Base-by-base conservation (phyloP, 2,113 vertebrate genomes). In the Anthoscopus minutus region DNA sequence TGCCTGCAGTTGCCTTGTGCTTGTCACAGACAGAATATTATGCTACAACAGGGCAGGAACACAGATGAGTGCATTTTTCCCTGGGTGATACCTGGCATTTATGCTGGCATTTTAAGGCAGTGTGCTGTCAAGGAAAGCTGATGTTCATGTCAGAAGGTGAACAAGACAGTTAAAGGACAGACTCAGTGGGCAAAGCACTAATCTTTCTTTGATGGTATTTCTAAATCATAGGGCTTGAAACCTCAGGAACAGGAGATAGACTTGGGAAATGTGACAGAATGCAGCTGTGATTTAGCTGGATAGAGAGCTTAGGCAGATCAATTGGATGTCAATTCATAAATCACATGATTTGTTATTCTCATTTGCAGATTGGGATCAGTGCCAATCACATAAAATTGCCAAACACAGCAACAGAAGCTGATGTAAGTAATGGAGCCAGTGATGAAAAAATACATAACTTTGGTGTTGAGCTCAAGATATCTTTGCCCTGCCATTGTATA, bases 291-390 rank as follows among this genome's bases (percentile, higher is more conserved):
- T 57, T 72, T 80, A 61, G 19, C 47, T 90, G 51, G 79, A 67
- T n/a, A 64, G 28, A 50, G 35, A 48, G n/a, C 71, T 81, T 47
- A 80, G 37, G 24, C 37, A 73, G 42, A 73, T 65, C 51, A 37
- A 44, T 78, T 70, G 37, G n/a, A 45, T 79, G 18, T 81, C 60
- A 33, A 2, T 90, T 92, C 48, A 65, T 70, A 94, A 72, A 85
- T 66, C 27, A 23, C 33, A 50, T 96, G 22, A 78, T 79, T 82
- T 87, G 24, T 13, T 77, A 60, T 95, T 96, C 53, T 93, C 87
- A 71, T 94, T 98, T 96, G 30, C 97, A 99, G 99, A 99, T 99
- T 96, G 99, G 99, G 89, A 99, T 99, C 97, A 98, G 97, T 97
- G 99, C 99, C 67, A 98, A 95, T 27, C 99, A 99, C 85, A 86